Base-by-base conservation (phyloP, 2,888 invertebrate species). In the Drosophila pegasa region DNA sequence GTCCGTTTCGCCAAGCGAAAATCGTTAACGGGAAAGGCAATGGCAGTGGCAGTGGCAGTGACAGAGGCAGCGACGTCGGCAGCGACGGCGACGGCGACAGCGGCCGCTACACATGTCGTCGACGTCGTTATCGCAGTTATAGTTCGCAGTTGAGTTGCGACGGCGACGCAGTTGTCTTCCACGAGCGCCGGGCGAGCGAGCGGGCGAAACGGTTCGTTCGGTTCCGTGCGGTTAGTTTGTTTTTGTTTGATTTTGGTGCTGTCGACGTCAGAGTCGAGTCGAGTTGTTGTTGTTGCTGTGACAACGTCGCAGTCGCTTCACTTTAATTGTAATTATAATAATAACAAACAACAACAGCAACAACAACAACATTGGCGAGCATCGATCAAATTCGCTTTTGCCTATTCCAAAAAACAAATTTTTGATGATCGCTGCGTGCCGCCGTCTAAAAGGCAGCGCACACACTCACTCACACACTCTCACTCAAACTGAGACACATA, bases 1-100 rank as follows among this genome's bases (percentile, higher is more conserved):
- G 73, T 62, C 58, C 67, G 67, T 37, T 63, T 68, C 31, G 55
- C 63, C 52, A 67, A 59, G 16, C 77, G 75, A 75, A 84, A 82
- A 87, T 80, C 81, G 81, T 82, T 87, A 82, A 83, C 78, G 81
- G 78, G 71, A 78, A 80, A 74, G 78, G 64, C 51, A 62, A 52
- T 41, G 22, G 58, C 65, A 51, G 33, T 27, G 38, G 48, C 58
- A 27, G 51, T 20, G 14, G 43, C 47, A 18, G 29, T 16, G 25
- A 25, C 25, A n/a, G n/a, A n/a, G 25, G 10, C 43, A 43, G 43
- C 22, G 41, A n/a, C n/a, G n/a, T n/a, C 47, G 37, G 54, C 56
- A 6, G 27, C 50, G 3, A 54, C 66, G 48, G 9, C 18, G 10
- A 37, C 54, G 18, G 43, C 43, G 5, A 31, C 48, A 33, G 31